Evolutionary conservation across 1,140 invertebrate genomes (phyloP), one percentile per base, ranked within the genome.

Genomic region (Helicorthomorpha holstii): DNA sequence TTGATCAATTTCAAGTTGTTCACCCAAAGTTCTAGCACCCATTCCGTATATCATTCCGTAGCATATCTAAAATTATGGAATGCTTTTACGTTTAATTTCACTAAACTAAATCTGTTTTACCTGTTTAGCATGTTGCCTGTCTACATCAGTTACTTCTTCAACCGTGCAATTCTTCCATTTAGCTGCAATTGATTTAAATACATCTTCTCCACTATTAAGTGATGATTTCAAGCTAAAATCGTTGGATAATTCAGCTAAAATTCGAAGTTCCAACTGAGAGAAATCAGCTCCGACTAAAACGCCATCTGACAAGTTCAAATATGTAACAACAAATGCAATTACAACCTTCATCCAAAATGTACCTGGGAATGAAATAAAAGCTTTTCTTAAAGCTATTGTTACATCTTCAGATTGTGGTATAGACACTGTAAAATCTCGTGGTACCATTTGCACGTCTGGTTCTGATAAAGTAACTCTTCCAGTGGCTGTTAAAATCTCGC

Each of bases 21-120:
- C 82, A 0, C 81, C 76, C n/a, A 98, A 70, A 1, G 84, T 75
- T 61, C 81, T 85, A 14, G 77, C 72, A 12, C 93, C 89, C 78
- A 97, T 97, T n/a, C 94, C 94, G 67, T 98, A 98, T 47, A 98
- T 83, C 57, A 98, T 90, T 7, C 89, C 94, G 70, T 98, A 98
- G 60, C 89, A 94, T 16, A 98, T 76, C 71, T 95, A 79, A 45
- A 45, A 23, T 23, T 47, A 16, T 22, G 25, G 16, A 48, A 48
- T n/a, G 3, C 12, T 29, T 4, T 26, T 10, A 46, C 47, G 7
- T 23, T 16, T 7, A 49, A 49, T 26, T 41, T 7, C 26, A 34
- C 25, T 7, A 4, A 46, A 7, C 19, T 46, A 7, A 7, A 19
- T 46, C 12, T 19, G 7, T 7, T 48, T 27, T 7, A 63, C 56